Conservation (phyloP, 2,888 invertebrate genomes). For the Yponomeuta evonymella region DNA sequence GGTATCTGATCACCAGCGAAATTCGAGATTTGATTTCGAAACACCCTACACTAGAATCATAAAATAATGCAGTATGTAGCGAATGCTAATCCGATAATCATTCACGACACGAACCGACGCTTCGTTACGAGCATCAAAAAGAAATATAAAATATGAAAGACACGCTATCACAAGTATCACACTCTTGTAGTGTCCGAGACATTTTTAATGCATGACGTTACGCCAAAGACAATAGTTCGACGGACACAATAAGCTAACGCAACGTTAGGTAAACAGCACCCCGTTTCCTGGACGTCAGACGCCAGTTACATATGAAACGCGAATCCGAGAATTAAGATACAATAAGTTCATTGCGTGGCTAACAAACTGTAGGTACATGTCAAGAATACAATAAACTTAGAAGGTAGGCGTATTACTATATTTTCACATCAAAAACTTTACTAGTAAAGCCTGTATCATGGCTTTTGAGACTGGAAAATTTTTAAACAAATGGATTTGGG, state of each 20-base stretch:
- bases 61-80: neutral
- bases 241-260: slow-evolving; percentile 57
- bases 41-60: neutral
- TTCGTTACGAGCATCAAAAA: neutral
- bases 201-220: slow-evolving; percentile 49
- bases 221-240: slow-evolving; percentile 48
- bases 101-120: neutral
- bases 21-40: neutral
- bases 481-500: neutral
- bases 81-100: neutral
- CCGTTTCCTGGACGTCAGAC: slow-evolving; percentile 38
- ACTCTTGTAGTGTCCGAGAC: neutral
- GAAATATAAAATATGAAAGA: slow-evolving; percentile 5
- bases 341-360: neutral
- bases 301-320: neutral
- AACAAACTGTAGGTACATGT: too few relatives aligned
- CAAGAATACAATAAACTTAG: too few relatives aligned
- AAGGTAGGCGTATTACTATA: too few relatives aligned
- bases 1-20: too few relatives aligned
- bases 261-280: slow-evolving; percentile 63
- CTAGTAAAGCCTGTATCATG: too few relatives aligned
- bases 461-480: neutral
- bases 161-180: neutral
- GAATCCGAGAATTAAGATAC: neutral
- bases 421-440: too few relatives aligned